These are phyloP conservation scores for Beroe forskalii DNA, from an alignment of 37 sponge, comb jelly and placozoan genomes.

Conservation along the genomic window DNA sequence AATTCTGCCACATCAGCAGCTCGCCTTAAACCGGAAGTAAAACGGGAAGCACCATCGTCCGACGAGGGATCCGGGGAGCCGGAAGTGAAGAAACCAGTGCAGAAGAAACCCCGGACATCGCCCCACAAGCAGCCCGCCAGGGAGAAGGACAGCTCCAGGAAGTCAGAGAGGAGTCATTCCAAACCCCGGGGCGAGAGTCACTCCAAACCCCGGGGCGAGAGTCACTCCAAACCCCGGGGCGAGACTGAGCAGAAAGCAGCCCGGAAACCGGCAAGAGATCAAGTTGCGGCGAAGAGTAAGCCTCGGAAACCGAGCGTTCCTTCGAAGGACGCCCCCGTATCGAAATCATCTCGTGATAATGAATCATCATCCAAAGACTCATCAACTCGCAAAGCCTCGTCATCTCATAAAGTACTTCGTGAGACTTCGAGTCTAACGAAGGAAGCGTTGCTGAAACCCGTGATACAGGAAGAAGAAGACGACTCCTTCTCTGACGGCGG, in stretches of 20 bases:
- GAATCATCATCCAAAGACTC: neutral
- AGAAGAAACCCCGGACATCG: neutral
- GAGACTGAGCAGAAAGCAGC: neutral
- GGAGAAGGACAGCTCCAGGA: neutral
- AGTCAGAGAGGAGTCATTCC: neutral
- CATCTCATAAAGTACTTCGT: neutral
- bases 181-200: neutral
- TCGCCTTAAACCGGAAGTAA: neutral
- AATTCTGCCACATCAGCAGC: neutral
- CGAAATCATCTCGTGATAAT: too few species aligned
- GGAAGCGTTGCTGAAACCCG: neutral
- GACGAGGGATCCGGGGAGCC: neutral
- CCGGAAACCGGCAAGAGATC: neutral
- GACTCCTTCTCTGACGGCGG: constrained; percentile 49
- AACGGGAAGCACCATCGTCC: neutral
- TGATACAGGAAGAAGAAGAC: neutral
- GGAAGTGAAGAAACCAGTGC: constrained; percentile 47
- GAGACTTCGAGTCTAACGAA: neutral
- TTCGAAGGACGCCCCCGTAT: neutral
- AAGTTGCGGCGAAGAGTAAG: neutral
- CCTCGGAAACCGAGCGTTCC: neutral
- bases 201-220: neutral
- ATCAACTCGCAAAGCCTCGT: neutral
- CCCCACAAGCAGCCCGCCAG: neutral
- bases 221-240: neutral